Evolutionary conservation across 2,113 vertebrate genomes (phyloP).

Genomic region (Albula goreensis): DNA sequence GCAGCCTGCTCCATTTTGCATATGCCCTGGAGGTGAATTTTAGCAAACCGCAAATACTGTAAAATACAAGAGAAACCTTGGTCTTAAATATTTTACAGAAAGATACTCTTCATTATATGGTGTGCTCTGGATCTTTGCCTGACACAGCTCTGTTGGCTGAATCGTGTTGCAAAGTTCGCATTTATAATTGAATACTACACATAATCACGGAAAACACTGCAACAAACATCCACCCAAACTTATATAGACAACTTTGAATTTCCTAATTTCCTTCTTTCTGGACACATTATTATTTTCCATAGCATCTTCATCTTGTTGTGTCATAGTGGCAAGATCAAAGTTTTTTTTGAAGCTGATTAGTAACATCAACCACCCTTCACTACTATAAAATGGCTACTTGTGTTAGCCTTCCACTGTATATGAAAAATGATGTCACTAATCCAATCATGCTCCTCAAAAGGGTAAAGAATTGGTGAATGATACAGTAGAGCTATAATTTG

Average conservation of each 20-base stretch:
- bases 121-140: conserved; percentile 42
- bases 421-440: too few relatives aligned
- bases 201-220: not conserved
- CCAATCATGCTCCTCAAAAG: too few relatives aligned
- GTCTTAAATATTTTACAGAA: conserved; percentile 33
- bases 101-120: conserved; percentile 15
- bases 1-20: conserved; percentile 7
- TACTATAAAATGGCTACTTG: too few relatives aligned
- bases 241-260: not conserved
- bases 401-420: too few relatives aligned
- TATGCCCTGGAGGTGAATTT: conserved; percentile 26
- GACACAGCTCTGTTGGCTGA: conserved; percentile 49
- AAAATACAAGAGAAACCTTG: conserved; percentile 1
- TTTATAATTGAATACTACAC: not conserved
- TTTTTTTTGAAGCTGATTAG: too few relatives aligned
- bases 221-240: not conserved
- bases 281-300: too few relatives aligned
- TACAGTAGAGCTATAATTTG: too few relatives aligned
- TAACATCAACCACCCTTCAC: too few relatives aligned
- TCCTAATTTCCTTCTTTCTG: not conserved
- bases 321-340: too few relatives aligned
- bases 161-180: conserved; percentile 25
- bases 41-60: not conserved
- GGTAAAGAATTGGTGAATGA: too few relatives aligned
- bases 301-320: too few relatives aligned